Evolutionary conservation across 1,140 invertebrate species (phyloP).

Genomic region (Amyelois transitella): DNA sequence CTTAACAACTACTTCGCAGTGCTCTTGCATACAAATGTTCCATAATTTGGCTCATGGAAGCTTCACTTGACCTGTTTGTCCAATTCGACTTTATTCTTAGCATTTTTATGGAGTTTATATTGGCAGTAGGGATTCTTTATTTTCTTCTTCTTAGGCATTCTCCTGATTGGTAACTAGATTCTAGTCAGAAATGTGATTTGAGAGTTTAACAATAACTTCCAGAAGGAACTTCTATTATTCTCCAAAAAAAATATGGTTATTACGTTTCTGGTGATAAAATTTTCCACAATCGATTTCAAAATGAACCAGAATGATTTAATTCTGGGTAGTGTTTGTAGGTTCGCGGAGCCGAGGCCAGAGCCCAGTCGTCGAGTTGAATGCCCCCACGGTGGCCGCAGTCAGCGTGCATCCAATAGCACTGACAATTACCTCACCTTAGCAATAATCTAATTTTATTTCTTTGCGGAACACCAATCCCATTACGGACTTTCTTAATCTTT

Average conservation of each 20-base stretch:
- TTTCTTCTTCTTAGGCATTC: no score
- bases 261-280: no score
- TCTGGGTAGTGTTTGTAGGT: conserved; percentile 22
- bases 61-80: neutral
- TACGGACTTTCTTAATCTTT: neutral
- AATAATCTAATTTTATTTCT: conserved; percentile 50
- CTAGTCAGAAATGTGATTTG: no score
- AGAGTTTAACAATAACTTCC: no score
- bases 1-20: neutral
- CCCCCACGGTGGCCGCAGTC: conserved; percentile 44
- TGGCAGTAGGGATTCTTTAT: no score
- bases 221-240: no score
- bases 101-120: neutral
- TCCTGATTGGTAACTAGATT: no score
- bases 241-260: no score
- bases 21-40: neutral
- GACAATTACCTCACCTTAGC: conserved; percentile 55
- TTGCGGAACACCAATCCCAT: conserved; percentile 21
- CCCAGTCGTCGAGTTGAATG: conserved; percentile 50
- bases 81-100: neutral
- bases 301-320: no score
- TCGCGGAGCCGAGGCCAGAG: conserved; percentile 37
- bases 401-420: conserved; percentile 47
- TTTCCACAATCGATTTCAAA: no score
- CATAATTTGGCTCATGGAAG: neutral